Evolutionary conservation across 2,113 vertebrate genomes (phyloP).

Genomic region (Nothoprocta perdicaria): DNA sequence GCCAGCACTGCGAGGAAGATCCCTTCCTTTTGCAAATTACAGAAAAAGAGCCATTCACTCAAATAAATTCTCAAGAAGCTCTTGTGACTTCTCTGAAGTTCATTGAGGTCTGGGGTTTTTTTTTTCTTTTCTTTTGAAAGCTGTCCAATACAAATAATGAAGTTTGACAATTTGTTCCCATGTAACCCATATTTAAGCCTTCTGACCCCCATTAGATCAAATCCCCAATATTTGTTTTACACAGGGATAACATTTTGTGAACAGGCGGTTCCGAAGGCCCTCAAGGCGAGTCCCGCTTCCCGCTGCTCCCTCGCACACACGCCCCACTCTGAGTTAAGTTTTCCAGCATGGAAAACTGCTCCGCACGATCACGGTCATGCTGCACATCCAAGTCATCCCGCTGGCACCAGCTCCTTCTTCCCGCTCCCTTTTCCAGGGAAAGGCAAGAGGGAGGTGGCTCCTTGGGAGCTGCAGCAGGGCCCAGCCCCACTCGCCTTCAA

Average conservation of each 20-base stretch:
- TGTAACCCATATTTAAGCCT: conserved; percentile 16
- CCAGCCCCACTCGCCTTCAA: too few relatives aligned
- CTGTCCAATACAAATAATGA: conserved; percentile 2
- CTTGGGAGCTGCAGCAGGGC: too few relatives aligned
- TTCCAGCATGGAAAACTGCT: conserved; percentile 60
- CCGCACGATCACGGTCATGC: neutral
- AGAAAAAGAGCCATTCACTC: neutral
- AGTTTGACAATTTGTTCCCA: neutral
- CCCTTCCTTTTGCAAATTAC: neutral
- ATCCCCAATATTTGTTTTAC: neutral
- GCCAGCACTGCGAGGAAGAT: neutral
- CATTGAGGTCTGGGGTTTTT: neutral
- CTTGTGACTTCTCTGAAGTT: neutral
- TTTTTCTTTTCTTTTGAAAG: neutral
- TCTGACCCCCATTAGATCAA: neutral
- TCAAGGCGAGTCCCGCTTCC: neutral
- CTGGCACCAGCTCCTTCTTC: neutral
- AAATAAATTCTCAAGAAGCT: neutral
- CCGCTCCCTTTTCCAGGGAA: neutral
- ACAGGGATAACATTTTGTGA: neutral
- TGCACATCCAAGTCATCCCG: neutral
- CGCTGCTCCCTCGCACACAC: neutral
- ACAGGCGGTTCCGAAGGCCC: neutral
- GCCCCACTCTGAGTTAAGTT: neutral
- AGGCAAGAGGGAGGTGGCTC: too few relatives aligned